Evolutionary conservation across 2,113 vertebrate species (phyloP).

Genomic region (Epinephelus lanceolatus): DNA sequence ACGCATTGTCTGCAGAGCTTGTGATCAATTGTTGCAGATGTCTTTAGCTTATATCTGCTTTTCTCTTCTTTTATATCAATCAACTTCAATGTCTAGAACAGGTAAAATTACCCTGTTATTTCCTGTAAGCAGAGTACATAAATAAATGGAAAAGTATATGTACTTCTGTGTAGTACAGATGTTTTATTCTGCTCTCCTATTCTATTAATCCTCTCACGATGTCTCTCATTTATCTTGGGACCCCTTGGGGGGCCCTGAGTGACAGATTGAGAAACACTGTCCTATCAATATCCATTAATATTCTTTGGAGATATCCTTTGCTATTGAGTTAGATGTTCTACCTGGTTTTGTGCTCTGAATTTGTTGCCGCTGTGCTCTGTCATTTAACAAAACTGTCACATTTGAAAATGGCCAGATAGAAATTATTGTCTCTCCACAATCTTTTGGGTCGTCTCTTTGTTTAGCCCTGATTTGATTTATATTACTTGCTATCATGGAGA

Average conservation of each 20-base stretch:
- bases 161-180: neutral
- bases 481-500: neutral
- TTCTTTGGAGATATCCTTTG: neutral
- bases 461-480: neutral
- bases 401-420: neutral
- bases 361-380: neutral
- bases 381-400: slow-evolving; percentile 1
- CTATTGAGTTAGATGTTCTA: neutral
- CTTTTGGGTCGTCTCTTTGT: neutral
- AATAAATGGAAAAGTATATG: neutral
- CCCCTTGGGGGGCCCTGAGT: neutral
- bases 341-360: neutral
- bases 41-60: neutral
- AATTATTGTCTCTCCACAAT: neutral
- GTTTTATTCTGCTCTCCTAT: neutral
- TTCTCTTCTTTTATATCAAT: neutral
- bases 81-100: neutral
- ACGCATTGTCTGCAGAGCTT: neutral
- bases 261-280: neutral
- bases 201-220: neutral
- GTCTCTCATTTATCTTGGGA: neutral
- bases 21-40: neutral
- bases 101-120: neutral
- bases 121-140: neutral
- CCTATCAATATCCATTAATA: neutral